Base-by-base conservation (phyloP, 1,140 invertebrate species). In the Trachymyrmex septentrionalis region DNA sequence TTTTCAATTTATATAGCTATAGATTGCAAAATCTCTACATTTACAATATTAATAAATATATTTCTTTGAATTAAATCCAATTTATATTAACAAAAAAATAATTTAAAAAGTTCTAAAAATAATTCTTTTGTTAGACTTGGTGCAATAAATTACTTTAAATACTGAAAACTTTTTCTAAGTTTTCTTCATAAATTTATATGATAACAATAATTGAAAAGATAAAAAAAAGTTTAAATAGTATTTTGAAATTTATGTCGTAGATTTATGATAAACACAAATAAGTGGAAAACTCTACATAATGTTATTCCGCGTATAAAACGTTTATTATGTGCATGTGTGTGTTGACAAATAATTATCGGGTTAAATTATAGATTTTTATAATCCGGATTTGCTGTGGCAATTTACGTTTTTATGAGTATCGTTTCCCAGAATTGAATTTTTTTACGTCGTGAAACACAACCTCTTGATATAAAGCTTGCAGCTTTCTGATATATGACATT, bases 331-430 rank as follows among this genome's bases (percentile, higher is more conserved):
- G 6, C 19, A 16, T 24, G 21, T 14, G 30, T 34, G 27, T 21
- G 9, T n/a, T 75, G 1, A 24, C 7, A n/a, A 73, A 14, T 61
- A 59, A 84, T 84, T 84, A 75, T 50, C n/a, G 34, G n/a, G 57
- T 14, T 75, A 16, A 73, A 84, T 63, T 84, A 61, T 50, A 44
- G 55, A 63, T 84, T 50, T 75, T 75, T 27, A 57, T 50, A 73
- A 73, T 82, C 53, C 27, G 38, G 69, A 50, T 84, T 84, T 84
- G 10, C 2, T 12, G 14, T 27, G 14, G 44, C 38, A 63, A 61
- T 4, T 34, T 14, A 19, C 14, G 30, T n/a, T 73, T 82, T 61
- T 84, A 48, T 34, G 61, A 48, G 5, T 27, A 30, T 21, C 44
- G 57, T 84, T 75, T 6, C 2, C 24, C 9, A 16, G 16, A 55